A percentile compares a stretch with the other conserved stretches of the same genome.
These are phyloP conservation scores for Drosophila imparisetae DNA, from an alignment of 2,888 invertebrate genomes.

Conservation along the genomic window DNA sequence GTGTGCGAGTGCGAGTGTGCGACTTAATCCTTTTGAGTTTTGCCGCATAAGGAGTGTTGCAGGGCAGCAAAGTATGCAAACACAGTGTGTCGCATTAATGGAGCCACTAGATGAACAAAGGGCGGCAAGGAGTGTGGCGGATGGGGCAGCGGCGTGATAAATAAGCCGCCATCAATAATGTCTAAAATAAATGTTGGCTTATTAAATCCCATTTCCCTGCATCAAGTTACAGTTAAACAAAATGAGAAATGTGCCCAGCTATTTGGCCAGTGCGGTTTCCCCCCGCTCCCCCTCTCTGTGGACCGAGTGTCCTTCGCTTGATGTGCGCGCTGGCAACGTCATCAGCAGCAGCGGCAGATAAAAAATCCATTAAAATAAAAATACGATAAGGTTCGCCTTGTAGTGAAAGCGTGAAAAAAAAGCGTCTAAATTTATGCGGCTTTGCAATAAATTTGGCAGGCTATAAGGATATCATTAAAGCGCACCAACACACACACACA, in stretches of 20 bases:
- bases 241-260: constrained; percentile 69
- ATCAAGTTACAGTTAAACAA: constrained; percentile 67
- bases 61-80: constrained; percentile 3
- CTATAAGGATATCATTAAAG: constrained; percentile 81
- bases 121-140: background rate
- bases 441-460: constrained; percentile 79
- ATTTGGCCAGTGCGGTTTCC: constrained; percentile 57
- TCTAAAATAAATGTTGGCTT: constrained; percentile 79
- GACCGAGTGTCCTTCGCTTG: constrained; percentile 39
- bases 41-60: constrained; percentile 73
- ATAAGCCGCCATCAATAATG: constrained; percentile 78
- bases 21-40: constrained; percentile 81
- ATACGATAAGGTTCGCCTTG: constrained; percentile 74
- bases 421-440: constrained; percentile 76
- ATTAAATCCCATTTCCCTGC: constrained; percentile 78
- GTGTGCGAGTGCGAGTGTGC: constrained; percentile 39
- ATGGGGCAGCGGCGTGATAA: constrained; percentile 48
- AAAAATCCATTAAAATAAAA: constrained; percentile 82
- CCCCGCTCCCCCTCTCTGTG: background rate
- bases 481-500: constrained; percentile 57
- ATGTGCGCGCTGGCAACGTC: constrained; percentile 56
- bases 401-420: constrained; percentile 73
- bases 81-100: constrained; percentile 51
- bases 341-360: constrained; percentile 70
- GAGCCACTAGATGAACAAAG: constrained; percentile 42